phyloP scores from a whole-genome alignment of 2,113 vertebrate species.

The Paratilapia polleni region DNA sequence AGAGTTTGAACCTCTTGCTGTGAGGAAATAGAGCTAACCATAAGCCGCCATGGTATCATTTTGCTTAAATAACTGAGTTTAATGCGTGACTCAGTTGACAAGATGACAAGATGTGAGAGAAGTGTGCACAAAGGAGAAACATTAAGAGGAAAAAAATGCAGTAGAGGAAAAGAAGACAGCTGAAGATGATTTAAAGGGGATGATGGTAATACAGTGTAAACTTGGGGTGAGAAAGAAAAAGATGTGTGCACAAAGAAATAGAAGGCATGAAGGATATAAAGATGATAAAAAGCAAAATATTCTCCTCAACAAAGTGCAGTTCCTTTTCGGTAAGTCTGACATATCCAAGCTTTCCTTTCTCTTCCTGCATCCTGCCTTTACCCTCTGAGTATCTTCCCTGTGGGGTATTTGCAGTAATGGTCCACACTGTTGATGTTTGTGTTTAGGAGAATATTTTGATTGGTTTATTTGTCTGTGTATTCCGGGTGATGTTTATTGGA shows the following conservation, averaged over 20 bases:
- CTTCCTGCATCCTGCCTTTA: no score
- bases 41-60: neutral
- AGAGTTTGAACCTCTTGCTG: neutral
- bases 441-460: neutral
- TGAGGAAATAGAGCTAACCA: neutral
- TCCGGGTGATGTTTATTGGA: neutral
- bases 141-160: neutral
- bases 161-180: neutral
- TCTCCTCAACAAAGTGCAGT: no score
- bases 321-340: no score
- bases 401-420: conserved; percentile 9
- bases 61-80: neutral
- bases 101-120: neutral
- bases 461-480: conserved; percentile 2
- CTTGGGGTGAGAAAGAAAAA: no score
- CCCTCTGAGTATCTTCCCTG: neutral
- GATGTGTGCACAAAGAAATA: no score
- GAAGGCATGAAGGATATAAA: neutral
- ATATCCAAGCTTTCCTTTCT: no score
- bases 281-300: neutral
- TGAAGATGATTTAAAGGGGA: neutral
- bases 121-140: neutral
- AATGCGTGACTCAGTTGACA: neutral
- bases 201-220: neutral
- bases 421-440: neutral